Evolutionary conservation across 2,888 invertebrate species (phyloP).

Genomic region (Eristalis intricaria): DNA sequence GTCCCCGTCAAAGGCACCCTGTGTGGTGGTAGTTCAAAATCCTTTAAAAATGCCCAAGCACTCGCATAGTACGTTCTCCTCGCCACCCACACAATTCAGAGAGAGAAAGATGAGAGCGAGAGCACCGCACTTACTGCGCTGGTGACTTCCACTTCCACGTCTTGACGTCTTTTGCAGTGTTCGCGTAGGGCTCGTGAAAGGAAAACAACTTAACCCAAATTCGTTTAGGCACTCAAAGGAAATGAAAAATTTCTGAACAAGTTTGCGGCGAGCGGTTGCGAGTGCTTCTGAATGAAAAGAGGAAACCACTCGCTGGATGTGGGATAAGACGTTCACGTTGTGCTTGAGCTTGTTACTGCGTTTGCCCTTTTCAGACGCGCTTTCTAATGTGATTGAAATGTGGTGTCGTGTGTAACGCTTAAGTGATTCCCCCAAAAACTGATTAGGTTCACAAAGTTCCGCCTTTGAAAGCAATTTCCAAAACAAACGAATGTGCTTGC

Average conservation of each 20-base stretch:
- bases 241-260: conserved; percentile 7
- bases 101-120: not conserved
- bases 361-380: not conserved
- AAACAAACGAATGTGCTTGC: not conserved
- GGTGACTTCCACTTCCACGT: not conserved
- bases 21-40: not conserved
- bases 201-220: conserved; percentile 48
- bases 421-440: not conserved
- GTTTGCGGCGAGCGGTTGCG: not conserved
- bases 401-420: not conserved
- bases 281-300: not conserved
- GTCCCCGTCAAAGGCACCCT: not conserved
- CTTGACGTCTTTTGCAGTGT: not conserved
- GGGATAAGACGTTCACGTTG: not conserved
- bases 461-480: not conserved
- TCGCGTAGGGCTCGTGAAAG: conserved; percentile 11
- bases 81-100: not conserved
- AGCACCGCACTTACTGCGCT: not conserved
- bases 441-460: not conserved
- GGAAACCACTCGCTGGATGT: not conserved
- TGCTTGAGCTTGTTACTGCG: not conserved
- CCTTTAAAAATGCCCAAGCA: not conserved
- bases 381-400: not conserved
- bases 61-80: not conserved
- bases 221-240: conserved; percentile 15